phyloP scores from a whole-genome alignment of 2,888 invertebrate genomes.

The Cremastobaeus sp. region DNA sequence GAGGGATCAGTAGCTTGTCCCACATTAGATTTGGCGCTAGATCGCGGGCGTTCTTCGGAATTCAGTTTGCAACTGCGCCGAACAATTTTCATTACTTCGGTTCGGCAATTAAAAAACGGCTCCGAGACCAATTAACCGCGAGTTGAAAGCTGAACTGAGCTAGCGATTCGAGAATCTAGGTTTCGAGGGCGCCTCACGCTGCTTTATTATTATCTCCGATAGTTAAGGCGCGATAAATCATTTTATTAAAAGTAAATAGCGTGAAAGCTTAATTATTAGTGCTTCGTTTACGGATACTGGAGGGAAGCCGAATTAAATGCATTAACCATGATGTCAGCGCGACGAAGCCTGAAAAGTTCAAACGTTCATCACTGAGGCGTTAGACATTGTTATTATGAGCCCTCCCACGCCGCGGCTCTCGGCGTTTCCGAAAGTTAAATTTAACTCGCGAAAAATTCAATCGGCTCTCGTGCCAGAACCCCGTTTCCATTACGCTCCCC shows the following conservation, averaged over 20 bases:
- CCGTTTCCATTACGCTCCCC: no score
- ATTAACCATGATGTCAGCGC: conserved; percentile 55
- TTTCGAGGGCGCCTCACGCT: conserved; percentile 2
- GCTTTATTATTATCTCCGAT: conserved; percentile 13
- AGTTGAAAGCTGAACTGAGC: no score
- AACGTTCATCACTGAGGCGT: conserved; percentile 49
- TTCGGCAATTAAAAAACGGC: no score
- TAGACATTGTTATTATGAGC: conserved; percentile 48
- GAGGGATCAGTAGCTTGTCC: conserved; percentile 34
- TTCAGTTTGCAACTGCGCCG: no score
- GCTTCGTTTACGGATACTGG: conserved; percentile 47
- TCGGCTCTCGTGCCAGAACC: not conserved
- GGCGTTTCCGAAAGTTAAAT: conserved; percentile 28
- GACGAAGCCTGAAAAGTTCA: conserved; percentile 55
- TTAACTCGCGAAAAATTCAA: conserved; percentile 18
- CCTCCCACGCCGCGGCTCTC: conserved; percentile 29
- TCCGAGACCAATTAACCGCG: no score
- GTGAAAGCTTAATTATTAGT: conserved; percentile 51
- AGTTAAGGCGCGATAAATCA: conserved; percentile 13
- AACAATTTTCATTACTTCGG: no score
- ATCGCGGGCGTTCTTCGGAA: no score
- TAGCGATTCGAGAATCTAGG: no score
- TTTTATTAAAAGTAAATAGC: conserved; percentile 53
- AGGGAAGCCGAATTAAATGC: conserved; percentile 53
- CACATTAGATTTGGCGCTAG: no score